phyloP scores from a whole-genome alignment of 2,888 invertebrate species.

The Cosmia pyralina region DNA sequence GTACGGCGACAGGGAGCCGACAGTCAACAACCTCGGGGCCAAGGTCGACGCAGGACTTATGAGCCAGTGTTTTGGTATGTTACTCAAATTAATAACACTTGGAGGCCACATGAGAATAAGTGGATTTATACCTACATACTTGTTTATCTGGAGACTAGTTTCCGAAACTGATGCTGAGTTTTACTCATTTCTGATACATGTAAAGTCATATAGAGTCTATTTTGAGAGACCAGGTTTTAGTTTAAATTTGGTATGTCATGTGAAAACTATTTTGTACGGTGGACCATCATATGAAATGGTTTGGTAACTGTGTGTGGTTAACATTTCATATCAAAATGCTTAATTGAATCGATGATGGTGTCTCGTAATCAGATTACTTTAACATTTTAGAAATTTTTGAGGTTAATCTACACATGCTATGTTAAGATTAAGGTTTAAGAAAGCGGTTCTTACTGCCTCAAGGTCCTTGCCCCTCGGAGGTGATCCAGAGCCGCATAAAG shows the following conservation, averaged over 20 bases:
- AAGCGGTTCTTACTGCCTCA: conserved; percentile 32
- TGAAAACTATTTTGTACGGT: background rate
- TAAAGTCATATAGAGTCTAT: background rate
- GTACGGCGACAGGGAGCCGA: conserved; percentile 87
- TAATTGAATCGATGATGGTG: background rate
- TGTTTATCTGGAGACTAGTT: background rate
- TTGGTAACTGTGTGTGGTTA: background rate
- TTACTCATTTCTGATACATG: background rate
- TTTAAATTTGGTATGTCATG: background rate
- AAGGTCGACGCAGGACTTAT: conserved; percentile 88
- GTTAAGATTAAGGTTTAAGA: background rate
- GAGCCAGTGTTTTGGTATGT: conserved; percentile 87
- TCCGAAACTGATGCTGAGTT: background rate
- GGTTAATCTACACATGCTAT: background rate
- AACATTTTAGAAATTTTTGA: background rate
- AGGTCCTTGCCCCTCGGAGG: conserved; percentile 93
- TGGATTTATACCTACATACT: background rate
- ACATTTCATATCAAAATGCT: background rate
- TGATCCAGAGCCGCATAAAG: conserved; percentile 92
- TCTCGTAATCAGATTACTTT: background rate
- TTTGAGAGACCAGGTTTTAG: background rate
- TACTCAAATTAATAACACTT: background rate
- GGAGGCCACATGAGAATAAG: background rate
- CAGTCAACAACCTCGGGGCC: conserved; percentile 86
- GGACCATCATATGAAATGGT: background rate